Conservation (phyloP, 2,888 invertebrate genomes). For the Drosophila dives region DNA sequence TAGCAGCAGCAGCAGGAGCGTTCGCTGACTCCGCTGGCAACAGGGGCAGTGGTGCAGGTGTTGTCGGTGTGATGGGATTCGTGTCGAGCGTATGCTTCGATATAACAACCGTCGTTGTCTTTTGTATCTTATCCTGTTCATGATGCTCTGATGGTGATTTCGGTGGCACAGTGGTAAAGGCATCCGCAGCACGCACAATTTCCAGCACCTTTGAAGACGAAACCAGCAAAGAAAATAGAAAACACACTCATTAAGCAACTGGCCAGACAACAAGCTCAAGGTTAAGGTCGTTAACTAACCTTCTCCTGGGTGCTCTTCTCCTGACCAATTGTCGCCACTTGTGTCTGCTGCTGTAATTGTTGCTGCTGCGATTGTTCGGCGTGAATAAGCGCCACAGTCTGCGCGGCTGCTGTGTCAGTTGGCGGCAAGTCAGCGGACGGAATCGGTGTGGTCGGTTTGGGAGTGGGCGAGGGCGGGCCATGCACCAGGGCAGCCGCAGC, state of each 20-base stretch:
- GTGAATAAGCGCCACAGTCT: conserved; percentile 74
- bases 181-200: conserved; percentile 92
- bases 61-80: conserved; percentile 81
- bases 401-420: conserved; percentile 59
- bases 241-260: conserved; percentile 2
- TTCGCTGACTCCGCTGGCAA: conserved; percentile 45
- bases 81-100: conserved; percentile 94
- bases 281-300: conserved; percentile 78
- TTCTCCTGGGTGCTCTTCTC: conserved; percentile 94
- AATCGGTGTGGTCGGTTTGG: conserved; percentile 60
- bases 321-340: conserved; percentile 87
- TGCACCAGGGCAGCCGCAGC: conserved; percentile 77
- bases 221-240: not conserved
- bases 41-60: conserved; percentile 66
- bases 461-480: conserved; percentile 72
- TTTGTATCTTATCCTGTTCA: conserved; percentile 87
- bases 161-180: conserved; percentile 86
- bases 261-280: conserved; percentile 9
- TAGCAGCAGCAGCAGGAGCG: conserved; percentile 30
- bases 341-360: conserved; percentile 51
- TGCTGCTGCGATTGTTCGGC: conserved; percentile 68
- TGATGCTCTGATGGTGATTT: conserved; percentile 90
- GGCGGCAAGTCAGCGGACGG: conserved; percentile 54
- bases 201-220: conserved; percentile 89
- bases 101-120: conserved; percentile 97